Base-by-base conservation (phyloP, 2,888 invertebrate genomes). In the Aromia moschata region DNA sequence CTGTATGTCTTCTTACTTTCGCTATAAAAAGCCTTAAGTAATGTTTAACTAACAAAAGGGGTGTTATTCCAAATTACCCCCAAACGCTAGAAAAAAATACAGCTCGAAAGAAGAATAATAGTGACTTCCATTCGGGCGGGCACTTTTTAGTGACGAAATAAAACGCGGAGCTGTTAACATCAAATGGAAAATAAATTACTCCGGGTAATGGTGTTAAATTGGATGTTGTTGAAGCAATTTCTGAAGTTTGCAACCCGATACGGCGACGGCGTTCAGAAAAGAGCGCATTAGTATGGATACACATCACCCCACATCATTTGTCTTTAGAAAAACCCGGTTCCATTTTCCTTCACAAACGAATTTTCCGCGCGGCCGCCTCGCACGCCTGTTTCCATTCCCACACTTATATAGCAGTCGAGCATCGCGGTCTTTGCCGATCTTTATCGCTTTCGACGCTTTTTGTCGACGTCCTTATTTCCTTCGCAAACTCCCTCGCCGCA, bases 271-370 rank as follows among this genome's bases (percentile, higher is more conserved):
- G 45, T 59, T 52, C 52, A 57, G 65, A 66, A 69, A 69, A 67
- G 66, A 60, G 57, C 67, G 72, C 74, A 75, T 75, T 76, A 77
- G 77, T 74, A 76, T 76, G 77, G 76, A 75, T 76, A 76, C 73
- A 70, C 64, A 72, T 74, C 74, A 73, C 74, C 75, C 73, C 73
- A 76, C 77, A 79, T 80, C 80, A 80, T 80, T 80, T 80, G 80
- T 80, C 80, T 80, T 78, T 74, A 75, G 78, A 77, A 80, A 80
- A 80, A 79, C 76, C 78, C 76, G 74, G 77, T 77, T 77, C 79
- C 79, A 80, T 80, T 80, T 80, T 80, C 79, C 76, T 77, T 77
- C 74, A 81, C 80, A 81, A 81, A 80, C 80, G 81, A 81, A 81
- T 81, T 81, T 81, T 80, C 80, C 76, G 76, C 76, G 68, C 78